Evolutionary conservation across 2,888 invertebrate genomes (phyloP), one percentile per base, ranked within the genome.

Genomic region (Agelastica alni): DNA sequence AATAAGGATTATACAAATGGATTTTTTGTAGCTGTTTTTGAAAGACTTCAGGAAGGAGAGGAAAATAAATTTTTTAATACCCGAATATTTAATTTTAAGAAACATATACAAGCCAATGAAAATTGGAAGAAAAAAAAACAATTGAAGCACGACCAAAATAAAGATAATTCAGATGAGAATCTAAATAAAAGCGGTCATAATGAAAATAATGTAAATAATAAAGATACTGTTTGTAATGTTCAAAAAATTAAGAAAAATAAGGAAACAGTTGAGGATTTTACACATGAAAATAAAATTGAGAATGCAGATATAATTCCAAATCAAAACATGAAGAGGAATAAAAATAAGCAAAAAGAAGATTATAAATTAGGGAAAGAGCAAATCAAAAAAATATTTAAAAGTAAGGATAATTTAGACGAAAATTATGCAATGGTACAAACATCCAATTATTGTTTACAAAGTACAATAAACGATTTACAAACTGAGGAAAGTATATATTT

Each of bases 11-110:
- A 85, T 3, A 93, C 95, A 0, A 95, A 91, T 74, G 98, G 98
- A 2, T 97, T 99, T 77, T 99, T 99, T 77, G 83, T 98, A 26
- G 96, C 97, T 1, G 85, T 96, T 44, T 88, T 98, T 66, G 91
- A 91, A 74, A 80, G 85, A 70, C 75, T 81, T 59, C 71, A 73
- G 48, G 80, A 79, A 58, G 80, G 80, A 0, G 74, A 74, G 56
- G 54, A 42, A 16, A 74, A 75, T 61, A 61, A 55, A 41, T 72
- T 72, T 65, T 67, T 68, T 32, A 70, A 70, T 45, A 57, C 49
- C 2, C 60, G 62, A 26, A 47, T 67, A 9, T 65, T 61, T 53
- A 64, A 59, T 48, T 63, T 59, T 51, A 63, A 56, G 39, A 68
- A 64, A 9, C 64, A 66, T 37, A 57, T 66, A 36, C 57, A 60